These are phyloP conservation scores for Anarhynchus alexandrinus DNA, from an alignment of 2,113 vertebrate genomes.

Conservation along the genomic window DNA sequence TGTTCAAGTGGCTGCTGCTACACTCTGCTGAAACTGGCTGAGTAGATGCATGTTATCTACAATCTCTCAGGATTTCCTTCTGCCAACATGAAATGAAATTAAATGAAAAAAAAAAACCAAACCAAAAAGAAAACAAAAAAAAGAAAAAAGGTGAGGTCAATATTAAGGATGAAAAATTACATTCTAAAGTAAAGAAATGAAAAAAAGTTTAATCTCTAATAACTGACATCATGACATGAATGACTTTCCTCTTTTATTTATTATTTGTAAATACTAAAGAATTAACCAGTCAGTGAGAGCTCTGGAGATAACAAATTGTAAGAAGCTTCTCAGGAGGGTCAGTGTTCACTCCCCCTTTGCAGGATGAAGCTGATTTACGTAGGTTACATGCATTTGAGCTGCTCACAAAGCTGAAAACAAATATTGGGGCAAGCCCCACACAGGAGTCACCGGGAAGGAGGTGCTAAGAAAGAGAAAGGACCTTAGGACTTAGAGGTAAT, in stretches of 20 bases:
- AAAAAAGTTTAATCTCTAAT: neutral
- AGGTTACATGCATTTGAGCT: neutral
- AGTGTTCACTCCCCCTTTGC: neutral
- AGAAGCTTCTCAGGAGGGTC: neutral
- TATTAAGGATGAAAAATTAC: constrained; percentile 8
- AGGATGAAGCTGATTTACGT: neutral
- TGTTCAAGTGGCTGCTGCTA: neutral
- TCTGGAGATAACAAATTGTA: neutral
- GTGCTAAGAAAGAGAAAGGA: neutral
- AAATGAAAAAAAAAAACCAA: neutral
- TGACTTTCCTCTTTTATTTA: neutral
- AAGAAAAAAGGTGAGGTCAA: neutral
- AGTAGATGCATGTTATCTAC: neutral
- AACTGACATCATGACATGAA: neutral
- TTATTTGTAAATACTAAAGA: constrained; percentile 2
- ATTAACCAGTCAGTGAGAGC: neutral
- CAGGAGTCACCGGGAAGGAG: neutral
- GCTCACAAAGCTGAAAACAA: constrained; percentile 1
- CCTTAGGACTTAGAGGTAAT: neutral
- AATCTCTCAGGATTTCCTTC: constrained; percentile 20
- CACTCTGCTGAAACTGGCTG: neutral
- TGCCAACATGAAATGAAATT: constrained; percentile 16
- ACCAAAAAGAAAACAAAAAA: no score
- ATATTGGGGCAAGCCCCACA: neutral
- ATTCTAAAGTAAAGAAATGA: neutral